Percentiles rank a stretch among this genome's conserved stretches.
phyloP scores from a whole-genome alignment of 2,888 invertebrate species.

The Drosophila demipolita region DNA sequence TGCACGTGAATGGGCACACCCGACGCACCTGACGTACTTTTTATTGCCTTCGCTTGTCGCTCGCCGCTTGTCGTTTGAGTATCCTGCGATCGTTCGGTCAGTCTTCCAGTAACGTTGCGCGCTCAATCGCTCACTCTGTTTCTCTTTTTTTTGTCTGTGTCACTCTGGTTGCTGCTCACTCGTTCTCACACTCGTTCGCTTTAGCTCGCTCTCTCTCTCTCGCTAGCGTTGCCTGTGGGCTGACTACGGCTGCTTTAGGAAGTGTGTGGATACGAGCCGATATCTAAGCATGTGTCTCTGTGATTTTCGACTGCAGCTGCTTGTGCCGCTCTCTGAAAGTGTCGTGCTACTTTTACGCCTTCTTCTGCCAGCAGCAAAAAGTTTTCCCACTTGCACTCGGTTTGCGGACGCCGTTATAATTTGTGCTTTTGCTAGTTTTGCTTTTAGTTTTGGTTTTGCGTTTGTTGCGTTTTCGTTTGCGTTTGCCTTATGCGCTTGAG shows the following conservation, averaged over 20 bases:
- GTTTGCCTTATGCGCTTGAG: slow-evolving; percentile 60
- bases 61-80: slow-evolving; percentile 21
- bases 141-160: neutral
- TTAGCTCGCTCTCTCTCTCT: slow-evolving; percentile 17
- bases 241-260: slow-evolving; percentile 96
- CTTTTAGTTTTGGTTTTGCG: slow-evolving; percentile 29
- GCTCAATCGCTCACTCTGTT: slow-evolving; percentile 21
- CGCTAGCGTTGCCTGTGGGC: slow-evolving; percentile 46
- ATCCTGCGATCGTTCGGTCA: slow-evolving; percentile 71
- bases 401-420: slow-evolving; percentile 63
- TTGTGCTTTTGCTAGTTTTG: slow-evolving; percentile 47
- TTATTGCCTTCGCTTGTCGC: slow-evolving; percentile 33
- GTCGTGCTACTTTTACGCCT: slow-evolving; percentile 52
- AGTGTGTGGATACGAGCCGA: slow-evolving; percentile 96
- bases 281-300: slow-evolving; percentile 92
- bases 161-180: slow-evolving; percentile 27
- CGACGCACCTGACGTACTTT: slow-evolving; percentile 60
- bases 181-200: slow-evolving; percentile 18
- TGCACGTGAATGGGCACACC: slow-evolving; percentile 49
- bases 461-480: slow-evolving; percentile 28
- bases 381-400: slow-evolving; percentile 58
- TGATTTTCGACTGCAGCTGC: slow-evolving; percentile 70
- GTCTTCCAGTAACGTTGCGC: slow-evolving; percentile 26
- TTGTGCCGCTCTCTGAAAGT: slow-evolving; percentile 46
- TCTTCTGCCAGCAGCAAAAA: slow-evolving; percentile 43